A percentile compares a stretch with the other conserved stretches of the same genome.
Evolutionary conservation across 64 coral and sea anemone genomes (phyloP).

Genomic region (Dendronephthya gigantea): DNA sequence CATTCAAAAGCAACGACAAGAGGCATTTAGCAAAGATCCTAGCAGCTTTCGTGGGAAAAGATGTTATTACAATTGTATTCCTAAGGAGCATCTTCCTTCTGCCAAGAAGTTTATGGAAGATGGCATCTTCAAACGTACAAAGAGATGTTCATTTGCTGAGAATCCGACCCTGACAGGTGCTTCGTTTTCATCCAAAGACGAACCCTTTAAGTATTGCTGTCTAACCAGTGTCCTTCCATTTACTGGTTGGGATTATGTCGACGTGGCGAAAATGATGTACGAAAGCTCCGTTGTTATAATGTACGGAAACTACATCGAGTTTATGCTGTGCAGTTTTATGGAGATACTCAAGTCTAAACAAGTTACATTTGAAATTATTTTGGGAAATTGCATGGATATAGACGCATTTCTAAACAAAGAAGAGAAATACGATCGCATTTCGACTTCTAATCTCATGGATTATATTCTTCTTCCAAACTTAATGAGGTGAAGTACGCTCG

Average conservation of each 20-base stretch:
- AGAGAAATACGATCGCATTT: background rate
- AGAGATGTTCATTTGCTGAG: background rate
- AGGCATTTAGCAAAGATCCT: background rate
- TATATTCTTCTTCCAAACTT: background rate
- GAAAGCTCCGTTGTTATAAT: background rate
- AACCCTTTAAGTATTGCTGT: background rate
- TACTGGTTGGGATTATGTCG: background rate
- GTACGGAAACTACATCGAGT: background rate
- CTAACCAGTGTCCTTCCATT: background rate
- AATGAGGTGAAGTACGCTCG: background rate
- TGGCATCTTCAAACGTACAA: background rate
- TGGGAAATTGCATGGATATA: background rate
- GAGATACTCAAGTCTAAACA: background rate
- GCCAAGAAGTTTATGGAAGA: background rate
- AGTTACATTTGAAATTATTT: background rate
- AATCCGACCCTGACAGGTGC: background rate
- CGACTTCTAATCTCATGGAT: conserved; percentile 5
- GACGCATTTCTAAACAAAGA: background rate
- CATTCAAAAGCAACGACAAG: background rate
- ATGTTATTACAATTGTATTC: background rate
- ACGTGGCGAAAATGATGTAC: background rate
- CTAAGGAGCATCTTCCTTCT: background rate
- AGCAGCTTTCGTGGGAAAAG: background rate
- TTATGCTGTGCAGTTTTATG: background rate
- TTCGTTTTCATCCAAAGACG: background rate